Conservation (phyloP, 2,888 invertebrate genomes). For the Patella depressa region DNA sequence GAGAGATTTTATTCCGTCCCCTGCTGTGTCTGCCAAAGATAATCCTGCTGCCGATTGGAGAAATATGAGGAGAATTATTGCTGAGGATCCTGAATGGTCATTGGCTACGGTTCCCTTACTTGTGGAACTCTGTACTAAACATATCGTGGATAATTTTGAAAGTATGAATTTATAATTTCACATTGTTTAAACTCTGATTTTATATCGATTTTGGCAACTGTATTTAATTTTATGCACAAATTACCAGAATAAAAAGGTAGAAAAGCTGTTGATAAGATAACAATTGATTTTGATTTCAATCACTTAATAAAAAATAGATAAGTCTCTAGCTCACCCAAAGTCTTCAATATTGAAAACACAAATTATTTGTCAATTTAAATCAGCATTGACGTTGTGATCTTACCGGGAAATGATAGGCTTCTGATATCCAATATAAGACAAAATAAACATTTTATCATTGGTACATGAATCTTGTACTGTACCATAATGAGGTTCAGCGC, state of each 20-base stretch:
- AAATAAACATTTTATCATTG: no score
- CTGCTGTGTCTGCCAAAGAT: slow-evolving; percentile 49
- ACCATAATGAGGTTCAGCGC: no score
- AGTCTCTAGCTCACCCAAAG: no score
- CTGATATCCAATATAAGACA: no score
- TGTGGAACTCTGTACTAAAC: slow-evolving; percentile 64
- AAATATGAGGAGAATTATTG: slow-evolving; percentile 69
- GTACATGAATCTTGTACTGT: no score
- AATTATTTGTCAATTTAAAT: no score
- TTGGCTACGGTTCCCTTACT: slow-evolving; percentile 70
- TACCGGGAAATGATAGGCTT: no score
- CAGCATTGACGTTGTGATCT: no score
- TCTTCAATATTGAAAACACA: no score
- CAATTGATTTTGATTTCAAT: not conserved
- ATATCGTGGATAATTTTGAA: slow-evolving; percentile 69
- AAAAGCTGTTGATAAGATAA: not conserved
- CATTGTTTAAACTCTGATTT: not conserved
- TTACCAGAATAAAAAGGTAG: not conserved
- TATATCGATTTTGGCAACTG: no score
- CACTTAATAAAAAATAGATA: no score
- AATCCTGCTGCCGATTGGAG: slow-evolving; percentile 62
- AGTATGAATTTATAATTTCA: slow-evolving; percentile 52
- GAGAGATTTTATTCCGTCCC: slow-evolving; percentile 43
- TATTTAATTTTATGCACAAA: no score
- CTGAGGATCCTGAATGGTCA: slow-evolving; percentile 71